Evolutionary conservation across 2,797 vertebrate genomes (phyloP).

Genomic region (Lacerta viridis): DNA sequence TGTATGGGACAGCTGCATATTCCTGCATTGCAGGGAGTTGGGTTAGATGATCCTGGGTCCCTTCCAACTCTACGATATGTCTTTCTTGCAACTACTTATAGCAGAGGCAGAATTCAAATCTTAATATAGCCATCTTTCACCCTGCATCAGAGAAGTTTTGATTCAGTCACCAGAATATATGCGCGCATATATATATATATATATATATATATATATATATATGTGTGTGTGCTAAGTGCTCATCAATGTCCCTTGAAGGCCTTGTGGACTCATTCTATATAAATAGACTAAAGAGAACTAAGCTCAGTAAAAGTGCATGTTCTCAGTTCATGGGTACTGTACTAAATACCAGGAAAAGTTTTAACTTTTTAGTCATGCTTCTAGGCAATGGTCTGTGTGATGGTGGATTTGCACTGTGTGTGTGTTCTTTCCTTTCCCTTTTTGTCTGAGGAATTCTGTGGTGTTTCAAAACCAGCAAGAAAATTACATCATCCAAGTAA

Average conservation of each 20-base stretch:
- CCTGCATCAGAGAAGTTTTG: not conserved
- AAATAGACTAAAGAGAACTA: constrained; percentile 27
- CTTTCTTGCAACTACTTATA: not conserved
- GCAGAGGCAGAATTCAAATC: constrained; percentile 13
- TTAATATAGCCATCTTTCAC: not conserved
- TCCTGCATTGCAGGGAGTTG: too few species aligned
- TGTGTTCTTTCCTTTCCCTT: not conserved
- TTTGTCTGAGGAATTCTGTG: not conserved
- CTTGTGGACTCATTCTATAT: constrained; percentile 23
- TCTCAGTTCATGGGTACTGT: not conserved
- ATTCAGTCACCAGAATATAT: constrained; percentile 14
- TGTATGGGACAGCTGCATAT: too few species aligned
- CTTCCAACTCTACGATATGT: too few species aligned
- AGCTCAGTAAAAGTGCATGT: not conserved
- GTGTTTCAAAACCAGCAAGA: not conserved
- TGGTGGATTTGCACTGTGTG: not conserved
- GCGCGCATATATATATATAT: not conserved
- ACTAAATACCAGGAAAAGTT: not conserved
- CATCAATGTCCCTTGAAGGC: constrained; percentile 28
- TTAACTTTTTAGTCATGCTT: not conserved
- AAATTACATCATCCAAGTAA: not conserved
- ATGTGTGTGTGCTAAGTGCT: not conserved
- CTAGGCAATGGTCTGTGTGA: not conserved
- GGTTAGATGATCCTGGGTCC: too few species aligned
- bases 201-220: not conserved